Evolutionary conservation across 2,113 vertebrate species (phyloP).

Genomic region (Oncorhynchus keta): DNA sequence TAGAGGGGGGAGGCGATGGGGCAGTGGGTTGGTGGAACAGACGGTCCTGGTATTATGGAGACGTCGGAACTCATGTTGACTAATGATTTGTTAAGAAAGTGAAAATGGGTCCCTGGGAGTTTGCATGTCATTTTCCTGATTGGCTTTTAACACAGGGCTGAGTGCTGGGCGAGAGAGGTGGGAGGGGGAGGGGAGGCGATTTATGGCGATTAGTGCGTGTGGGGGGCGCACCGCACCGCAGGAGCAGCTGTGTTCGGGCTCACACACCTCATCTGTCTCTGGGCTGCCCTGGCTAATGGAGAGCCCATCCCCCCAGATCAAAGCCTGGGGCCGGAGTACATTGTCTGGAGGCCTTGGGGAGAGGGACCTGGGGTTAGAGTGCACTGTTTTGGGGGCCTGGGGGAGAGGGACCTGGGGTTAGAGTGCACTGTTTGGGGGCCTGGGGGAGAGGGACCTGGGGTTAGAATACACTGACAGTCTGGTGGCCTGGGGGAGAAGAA

Average conservation of each 20-base stretch:
- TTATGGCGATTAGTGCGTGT: slow-evolving; percentile 77
- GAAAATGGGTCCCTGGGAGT: slow-evolving; percentile 86
- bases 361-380: slow-evolving; percentile 60
- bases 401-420: slow-evolving; percentile 48
- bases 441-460: slow-evolving; percentile 36
- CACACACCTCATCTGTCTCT: slow-evolving; percentile 90
- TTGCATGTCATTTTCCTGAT: slow-evolving; percentile 97
- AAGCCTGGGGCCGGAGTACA: slow-evolving; percentile 69
- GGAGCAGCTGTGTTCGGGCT: slow-evolving; percentile 87
- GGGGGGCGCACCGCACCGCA: slow-evolving; percentile 73
- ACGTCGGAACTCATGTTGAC: slow-evolving; percentile 74
- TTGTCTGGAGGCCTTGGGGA: slow-evolving; percentile 52
- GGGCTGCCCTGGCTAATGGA: slow-evolving; percentile 83
- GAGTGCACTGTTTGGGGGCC: slow-evolving; percentile 66
- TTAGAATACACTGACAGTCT: slow-evolving; percentile 73
- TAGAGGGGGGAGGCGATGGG: slow-evolving; percentile 28
- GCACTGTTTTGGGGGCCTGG: slow-evolving; percentile 61
- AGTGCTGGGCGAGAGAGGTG: slow-evolving; percentile 70
- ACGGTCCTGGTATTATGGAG: slow-evolving; percentile 66
- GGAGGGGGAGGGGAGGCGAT: slow-evolving; percentile 80
- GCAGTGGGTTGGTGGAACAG: slow-evolving; percentile 42
- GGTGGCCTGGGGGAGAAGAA: neutral
- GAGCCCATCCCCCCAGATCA: slow-evolving; percentile 74
- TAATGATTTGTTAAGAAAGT: slow-evolving; percentile 83
- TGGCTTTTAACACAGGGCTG: slow-evolving; percentile 92